These are phyloP conservation scores for Acropora tenuis DNA, from an alignment of 64 coral and sea anemone genomes.

Conservation along the genomic window DNA sequence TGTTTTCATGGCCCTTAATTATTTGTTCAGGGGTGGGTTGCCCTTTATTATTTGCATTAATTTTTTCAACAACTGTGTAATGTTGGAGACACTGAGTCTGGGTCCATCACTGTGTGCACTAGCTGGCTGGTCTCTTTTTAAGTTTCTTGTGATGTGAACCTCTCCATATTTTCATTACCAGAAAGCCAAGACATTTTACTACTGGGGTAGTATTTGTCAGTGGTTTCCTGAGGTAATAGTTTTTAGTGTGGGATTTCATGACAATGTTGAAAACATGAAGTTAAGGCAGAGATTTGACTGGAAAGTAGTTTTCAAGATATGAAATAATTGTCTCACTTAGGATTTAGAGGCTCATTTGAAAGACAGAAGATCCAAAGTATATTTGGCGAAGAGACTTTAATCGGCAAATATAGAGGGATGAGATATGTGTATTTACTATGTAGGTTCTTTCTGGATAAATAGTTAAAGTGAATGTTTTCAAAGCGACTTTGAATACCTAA, in stretches of 20 bases:
- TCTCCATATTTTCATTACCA: background rate
- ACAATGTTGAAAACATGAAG: background rate
- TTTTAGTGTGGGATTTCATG: background rate
- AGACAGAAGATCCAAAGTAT: constrained; percentile 3
- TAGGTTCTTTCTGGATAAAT: too few species aligned
- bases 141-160: too few species aligned
- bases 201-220: background rate
- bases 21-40: too few species aligned
- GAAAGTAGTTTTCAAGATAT: background rate
- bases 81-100: too few species aligned
- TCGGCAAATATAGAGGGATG: background rate
- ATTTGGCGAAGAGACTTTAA: background rate
- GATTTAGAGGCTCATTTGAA: constrained; percentile 19
- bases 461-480: too few species aligned
- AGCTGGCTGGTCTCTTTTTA: too few species aligned
- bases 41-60: too few species aligned
- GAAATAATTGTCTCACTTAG: background rate
- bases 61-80: too few species aligned
- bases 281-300: background rate
- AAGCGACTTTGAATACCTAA: too few species aligned
- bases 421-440: background rate
- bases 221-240: background rate
- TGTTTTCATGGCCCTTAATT: too few species aligned
- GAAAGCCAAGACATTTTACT: background rate
- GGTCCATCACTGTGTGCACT: too few species aligned